Evolutionary conservation across 2,113 vertebrate genomes (phyloP).

Genomic region (Odobenus rosmarus): DNA sequence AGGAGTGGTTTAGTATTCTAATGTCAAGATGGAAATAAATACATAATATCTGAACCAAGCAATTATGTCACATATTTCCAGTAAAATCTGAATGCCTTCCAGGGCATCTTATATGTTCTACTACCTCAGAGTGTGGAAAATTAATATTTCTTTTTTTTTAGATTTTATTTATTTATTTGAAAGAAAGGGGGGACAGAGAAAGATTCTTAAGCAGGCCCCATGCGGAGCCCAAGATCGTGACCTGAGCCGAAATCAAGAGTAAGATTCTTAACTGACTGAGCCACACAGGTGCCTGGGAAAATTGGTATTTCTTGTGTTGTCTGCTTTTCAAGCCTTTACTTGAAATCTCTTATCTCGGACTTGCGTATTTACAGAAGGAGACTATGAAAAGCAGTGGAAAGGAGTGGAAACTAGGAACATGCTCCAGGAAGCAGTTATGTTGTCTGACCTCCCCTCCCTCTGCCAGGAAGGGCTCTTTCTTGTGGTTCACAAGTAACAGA

Average conservation of each 20-base stretch:
- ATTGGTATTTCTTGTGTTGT: background rate
- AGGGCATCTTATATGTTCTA: background rate
- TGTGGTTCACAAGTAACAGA: rapidly evolving
- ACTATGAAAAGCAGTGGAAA: background rate
- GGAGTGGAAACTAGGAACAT: rapidly evolving
- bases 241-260: background rate
- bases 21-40: background rate
- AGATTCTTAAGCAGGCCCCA: background rate
- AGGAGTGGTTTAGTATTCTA: constrained; percentile 6
- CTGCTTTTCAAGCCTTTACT: background rate
- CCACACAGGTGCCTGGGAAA: background rate
- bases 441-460: rapidly evolving
- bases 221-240: background rate
- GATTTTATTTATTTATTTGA: background rate
- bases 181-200: background rate
- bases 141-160: background rate
- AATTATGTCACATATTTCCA: background rate
- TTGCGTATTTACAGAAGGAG: background rate
- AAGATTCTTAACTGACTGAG: background rate
- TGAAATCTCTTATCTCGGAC: background rate
- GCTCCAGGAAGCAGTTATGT: background rate
- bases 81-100: background rate
- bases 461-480: background rate
- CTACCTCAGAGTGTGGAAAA: background rate
- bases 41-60: background rate